A percentile compares a stretch with the other conserved stretches of the same genome.
phyloP scores from a whole-genome alignment of 2,113 vertebrate species.

The Kryptolebias marmoratus region DNA sequence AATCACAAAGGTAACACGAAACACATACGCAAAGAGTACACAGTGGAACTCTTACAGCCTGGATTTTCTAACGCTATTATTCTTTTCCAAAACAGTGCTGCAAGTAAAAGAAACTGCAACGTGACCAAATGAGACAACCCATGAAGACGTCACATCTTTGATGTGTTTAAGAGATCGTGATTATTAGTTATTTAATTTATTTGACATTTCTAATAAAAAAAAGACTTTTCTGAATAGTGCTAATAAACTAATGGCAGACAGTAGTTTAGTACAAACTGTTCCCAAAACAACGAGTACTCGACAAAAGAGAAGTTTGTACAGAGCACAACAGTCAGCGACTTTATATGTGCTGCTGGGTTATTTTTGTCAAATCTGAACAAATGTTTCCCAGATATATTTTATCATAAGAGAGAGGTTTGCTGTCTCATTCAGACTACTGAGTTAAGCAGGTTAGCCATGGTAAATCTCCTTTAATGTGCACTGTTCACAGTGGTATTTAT shows the following conservation, averaged over 20 bases:
- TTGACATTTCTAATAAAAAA: background rate
- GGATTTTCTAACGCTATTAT: constrained; percentile 9
- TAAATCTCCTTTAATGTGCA: too few relatives aligned
- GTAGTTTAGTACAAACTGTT: too few relatives aligned
- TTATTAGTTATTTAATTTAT: constrained; percentile 10
- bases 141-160: background rate
- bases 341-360: too few relatives aligned
- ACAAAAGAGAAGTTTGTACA: too few relatives aligned
- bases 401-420: too few relatives aligned
- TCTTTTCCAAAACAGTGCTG: constrained; percentile 63
- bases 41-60: background rate
- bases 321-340: too few relatives aligned
- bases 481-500: too few relatives aligned
- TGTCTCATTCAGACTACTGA: too few relatives aligned
- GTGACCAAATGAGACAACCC: background rate
- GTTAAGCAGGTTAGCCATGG: too few relatives aligned
- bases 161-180: background rate
- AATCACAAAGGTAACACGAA: constrained; percentile 62
- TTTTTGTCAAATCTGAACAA: too few relatives aligned
- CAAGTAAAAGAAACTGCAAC: constrained; percentile 34
- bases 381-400: too few relatives aligned
- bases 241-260: background rate
- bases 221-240: background rate
- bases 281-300: too few relatives aligned
- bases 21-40: background rate